Evolutionary conservation across 2,888 invertebrate genomes (phyloP).

Genomic region (Heterodera filipjevi): DNA sequence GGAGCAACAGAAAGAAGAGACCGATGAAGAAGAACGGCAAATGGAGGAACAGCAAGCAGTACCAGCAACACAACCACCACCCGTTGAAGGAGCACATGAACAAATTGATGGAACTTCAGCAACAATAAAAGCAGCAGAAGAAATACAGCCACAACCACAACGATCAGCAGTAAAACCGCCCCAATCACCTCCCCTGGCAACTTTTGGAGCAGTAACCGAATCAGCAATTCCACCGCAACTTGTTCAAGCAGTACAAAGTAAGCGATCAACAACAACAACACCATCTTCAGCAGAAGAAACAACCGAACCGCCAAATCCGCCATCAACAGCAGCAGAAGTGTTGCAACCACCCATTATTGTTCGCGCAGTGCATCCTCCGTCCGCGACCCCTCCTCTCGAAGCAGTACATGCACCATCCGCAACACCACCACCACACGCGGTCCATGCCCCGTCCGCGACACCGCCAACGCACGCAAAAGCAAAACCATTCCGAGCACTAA

Average conservation of each 20-base stretch:
- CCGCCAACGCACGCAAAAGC: background rate
- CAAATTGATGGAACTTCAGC: no score
- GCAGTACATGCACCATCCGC: background rate
- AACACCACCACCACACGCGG: background rate
- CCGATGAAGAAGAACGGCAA: background rate
- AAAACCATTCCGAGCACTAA: background rate
- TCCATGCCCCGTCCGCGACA: background rate
- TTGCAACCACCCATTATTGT: no score
- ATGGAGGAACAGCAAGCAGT: background rate
- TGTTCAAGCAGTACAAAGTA: background rate
- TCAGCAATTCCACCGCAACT: background rate
- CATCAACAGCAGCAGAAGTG: background rate
- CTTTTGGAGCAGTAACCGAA: no score
- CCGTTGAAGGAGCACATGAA: background rate
- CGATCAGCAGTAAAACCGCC: background rate
- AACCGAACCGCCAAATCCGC: background rate
- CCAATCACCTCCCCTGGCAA: background rate
- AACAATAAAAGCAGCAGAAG: no score
- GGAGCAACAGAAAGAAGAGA: background rate
- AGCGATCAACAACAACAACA: background rate
- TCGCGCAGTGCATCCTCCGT: background rate
- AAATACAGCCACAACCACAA: background rate
- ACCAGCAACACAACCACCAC: conserved; percentile 1
- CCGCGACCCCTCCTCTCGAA: background rate
- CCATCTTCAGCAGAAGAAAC: background rate